These are phyloP conservation scores for Triops longicaudatus DNA, from an alignment of 1,140 invertebrate genomes.

Conservation along the genomic window DNA sequence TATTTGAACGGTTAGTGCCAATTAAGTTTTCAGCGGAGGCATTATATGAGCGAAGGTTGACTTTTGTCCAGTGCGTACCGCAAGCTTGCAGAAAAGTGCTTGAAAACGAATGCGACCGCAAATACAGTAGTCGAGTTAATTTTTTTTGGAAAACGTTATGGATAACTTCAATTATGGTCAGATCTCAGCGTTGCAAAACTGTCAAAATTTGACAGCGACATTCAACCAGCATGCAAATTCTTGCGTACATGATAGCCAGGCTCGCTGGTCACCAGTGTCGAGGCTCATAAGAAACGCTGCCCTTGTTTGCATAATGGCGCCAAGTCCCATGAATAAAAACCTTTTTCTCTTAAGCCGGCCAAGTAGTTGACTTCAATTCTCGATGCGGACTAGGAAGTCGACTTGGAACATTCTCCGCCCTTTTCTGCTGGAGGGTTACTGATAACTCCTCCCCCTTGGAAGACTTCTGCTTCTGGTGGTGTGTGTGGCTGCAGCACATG, in stretches of 20 bases:
- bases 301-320: not conserved
- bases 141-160: too few species aligned
- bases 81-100: too few species aligned
- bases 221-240: not conserved
- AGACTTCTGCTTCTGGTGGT: not conserved
- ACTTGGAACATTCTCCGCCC: not conserved
- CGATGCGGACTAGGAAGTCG: not conserved
- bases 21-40: too few species aligned
- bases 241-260: not conserved
- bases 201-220: not conserved
- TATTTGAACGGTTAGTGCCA: too few species aligned
- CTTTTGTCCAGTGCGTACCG: too few species aligned
- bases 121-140: too few species aligned
- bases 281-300: not conserved
- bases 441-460: not conserved
- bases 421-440: not conserved
- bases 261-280: not conserved
- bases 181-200: not conserved
- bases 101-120: too few species aligned
- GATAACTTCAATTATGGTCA: too few species aligned
- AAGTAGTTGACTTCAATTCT: not conserved
- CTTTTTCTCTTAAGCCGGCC: not conserved
- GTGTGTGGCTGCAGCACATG: not conserved
- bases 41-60: too few species aligned
- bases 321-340: constrained; percentile 1